A percentile compares a stretch with the other conserved stretches of the same genome.
Evolutionary conservation across 2,113 vertebrate genomes (phyloP).

Genomic region (Globicephala melas): DNA sequence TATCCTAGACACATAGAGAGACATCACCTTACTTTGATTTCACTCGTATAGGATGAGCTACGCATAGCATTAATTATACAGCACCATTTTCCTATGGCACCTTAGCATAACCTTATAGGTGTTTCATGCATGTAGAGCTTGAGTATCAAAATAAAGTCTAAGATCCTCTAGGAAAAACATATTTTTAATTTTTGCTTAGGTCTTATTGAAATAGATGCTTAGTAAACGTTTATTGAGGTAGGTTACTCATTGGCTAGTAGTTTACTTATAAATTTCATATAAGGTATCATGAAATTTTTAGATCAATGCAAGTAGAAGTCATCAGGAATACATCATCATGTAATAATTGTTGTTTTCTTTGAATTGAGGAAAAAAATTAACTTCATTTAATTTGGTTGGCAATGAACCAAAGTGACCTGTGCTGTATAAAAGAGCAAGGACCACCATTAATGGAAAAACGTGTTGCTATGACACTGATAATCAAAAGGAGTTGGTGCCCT

Average conservation of each 20-base stretch:
- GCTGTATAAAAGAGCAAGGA: neutral
- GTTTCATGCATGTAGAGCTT: neutral
- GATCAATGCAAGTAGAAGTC: neutral
- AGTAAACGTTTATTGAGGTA: neutral
- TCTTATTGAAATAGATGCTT: neutral
- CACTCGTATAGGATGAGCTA: neutral
- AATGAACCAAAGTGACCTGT: neutral
- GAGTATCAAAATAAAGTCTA: neutral
- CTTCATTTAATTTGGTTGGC: neutral
- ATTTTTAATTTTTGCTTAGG: neutral
- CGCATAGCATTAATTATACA: neutral
- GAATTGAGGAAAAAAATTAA: neutral
- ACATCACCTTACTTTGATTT: neutral
- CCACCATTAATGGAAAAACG: neutral
- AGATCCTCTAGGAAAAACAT: neutral
- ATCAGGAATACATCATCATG: neutral
- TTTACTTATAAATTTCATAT: neutral
- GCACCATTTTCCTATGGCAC: neutral
- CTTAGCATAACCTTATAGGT: neutral
- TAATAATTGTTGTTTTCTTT: neutral
- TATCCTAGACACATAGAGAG: neutral
- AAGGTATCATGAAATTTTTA: neutral
- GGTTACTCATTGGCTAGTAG: neutral
- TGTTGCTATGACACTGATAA: neutral
- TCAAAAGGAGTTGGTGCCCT: neutral